Evolutionary conservation across 2,797 vertebrate genomes (phyloP).

Genomic region (Xerus rutilus): DNA sequence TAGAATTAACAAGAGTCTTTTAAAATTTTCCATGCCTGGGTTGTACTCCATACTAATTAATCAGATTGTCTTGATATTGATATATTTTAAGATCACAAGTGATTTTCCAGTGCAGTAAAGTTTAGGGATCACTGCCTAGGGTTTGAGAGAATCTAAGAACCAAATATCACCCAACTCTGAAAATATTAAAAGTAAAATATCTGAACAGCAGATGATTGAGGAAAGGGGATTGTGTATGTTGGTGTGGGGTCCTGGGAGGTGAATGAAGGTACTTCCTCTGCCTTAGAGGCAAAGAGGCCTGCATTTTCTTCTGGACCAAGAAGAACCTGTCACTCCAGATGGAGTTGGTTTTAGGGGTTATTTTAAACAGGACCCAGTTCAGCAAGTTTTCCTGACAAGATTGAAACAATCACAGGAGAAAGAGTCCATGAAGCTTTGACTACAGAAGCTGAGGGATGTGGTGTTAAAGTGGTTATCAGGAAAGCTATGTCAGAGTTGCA

Average conservation of each 20-base stretch:
- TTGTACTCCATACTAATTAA: neutral
- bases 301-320: neutral
- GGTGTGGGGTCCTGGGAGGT: accelerated
- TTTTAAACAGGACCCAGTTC: neutral
- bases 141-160: neutral
- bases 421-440: accelerated
- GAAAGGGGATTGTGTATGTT: neutral
- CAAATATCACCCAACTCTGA: neutral
- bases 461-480: no score
- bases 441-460: neutral
- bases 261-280: no score
- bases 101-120: neutral
- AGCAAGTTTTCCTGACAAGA: neutral
- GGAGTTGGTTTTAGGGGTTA: no score
- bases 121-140: neutral
- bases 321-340: neutral
- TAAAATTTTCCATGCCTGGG: no score
- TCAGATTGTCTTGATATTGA: neutral
- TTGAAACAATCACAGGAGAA: neutral
- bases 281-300: neutral
- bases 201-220: neutral
- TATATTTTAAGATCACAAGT: neutral
- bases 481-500: accelerated
- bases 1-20: neutral
- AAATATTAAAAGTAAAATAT: neutral